Evolutionary conservation across 2,888 invertebrate genomes (phyloP).

Genomic region (Lepidochrysops patricia): DNA sequence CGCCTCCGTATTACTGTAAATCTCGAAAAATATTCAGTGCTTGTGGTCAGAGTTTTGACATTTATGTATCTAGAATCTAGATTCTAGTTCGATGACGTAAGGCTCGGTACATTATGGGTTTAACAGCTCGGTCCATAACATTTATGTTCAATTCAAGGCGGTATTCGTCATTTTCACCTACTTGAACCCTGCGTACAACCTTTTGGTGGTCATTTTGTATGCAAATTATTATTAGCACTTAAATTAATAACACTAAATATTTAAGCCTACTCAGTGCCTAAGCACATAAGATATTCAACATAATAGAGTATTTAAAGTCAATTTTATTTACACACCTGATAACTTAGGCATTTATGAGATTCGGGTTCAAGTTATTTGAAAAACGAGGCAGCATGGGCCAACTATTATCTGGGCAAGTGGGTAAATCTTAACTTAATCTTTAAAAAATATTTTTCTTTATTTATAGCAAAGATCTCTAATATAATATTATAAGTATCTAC

Average conservation of each 20-base stretch:
- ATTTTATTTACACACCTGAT: neutral
- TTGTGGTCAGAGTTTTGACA: slow-evolving; percentile 1
- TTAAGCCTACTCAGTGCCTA: neutral
- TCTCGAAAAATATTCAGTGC: neutral
- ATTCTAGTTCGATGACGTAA: slow-evolving; percentile 6
- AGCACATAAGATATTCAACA: neutral
- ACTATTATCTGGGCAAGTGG: too few species aligned
- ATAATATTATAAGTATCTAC: neutral
- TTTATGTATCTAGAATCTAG: neutral
- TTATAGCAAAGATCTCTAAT: neutral
- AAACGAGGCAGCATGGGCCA: too few species aligned
- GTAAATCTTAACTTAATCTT: too few species aligned
- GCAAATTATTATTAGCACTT: neutral
- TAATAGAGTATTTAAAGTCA: neutral
- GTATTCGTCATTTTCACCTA: slow-evolving; percentile 8
- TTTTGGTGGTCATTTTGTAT: neutral
- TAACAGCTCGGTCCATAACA: neutral
- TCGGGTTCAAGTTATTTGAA: too few species aligned
- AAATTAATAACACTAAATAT: neutral
- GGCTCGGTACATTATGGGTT: neutral
- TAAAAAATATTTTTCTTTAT: too few species aligned
- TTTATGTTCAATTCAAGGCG: neutral
- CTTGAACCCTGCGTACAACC: neutral
- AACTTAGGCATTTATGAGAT: neutral
- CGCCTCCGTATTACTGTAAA: neutral